Percentiles rank a stretch among this genome's conserved stretches.
Conservation (phyloP, 92 coral and sea anemone genomes). For the Nematostella vectensis region DNA sequence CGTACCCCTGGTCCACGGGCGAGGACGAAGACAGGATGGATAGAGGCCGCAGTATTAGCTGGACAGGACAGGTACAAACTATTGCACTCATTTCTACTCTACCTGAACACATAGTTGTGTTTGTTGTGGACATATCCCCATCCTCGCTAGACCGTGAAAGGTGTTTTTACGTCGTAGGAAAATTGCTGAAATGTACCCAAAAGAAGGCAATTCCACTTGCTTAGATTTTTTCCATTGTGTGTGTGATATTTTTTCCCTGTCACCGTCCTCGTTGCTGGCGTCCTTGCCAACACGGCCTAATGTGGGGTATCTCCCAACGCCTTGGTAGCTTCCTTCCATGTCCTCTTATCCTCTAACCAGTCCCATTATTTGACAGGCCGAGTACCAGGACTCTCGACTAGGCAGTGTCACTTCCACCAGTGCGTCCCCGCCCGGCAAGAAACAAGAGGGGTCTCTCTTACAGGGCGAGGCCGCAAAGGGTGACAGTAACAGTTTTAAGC, state of each 20-base stretch:
- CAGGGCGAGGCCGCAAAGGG: slow-evolving; percentile 38
- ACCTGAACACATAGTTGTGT: neutral
- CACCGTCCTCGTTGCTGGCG: no score
- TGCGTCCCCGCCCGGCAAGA: slow-evolving; percentile 35
- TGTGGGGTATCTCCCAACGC: no score
- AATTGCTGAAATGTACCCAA: no score
- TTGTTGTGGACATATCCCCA: neutral
- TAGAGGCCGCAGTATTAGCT: slow-evolving; percentile 76
- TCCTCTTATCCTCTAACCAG: no score
- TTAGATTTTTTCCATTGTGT: neutral
- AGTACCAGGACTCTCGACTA: slow-evolving; percentile 34
- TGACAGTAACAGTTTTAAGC: slow-evolving; percentile 58
- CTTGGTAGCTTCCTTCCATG: no score
- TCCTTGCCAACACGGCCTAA: no score
- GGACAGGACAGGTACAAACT: slow-evolving; percentile 83
- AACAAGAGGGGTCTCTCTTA: slow-evolving; percentile 7
- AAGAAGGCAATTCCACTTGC: neutral
- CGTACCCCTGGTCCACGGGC: slow-evolving; percentile 94
- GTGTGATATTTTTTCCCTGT: neutral
- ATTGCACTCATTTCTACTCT: neutral
- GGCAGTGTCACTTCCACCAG: slow-evolving; percentile 21
- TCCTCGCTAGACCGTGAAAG: no score
- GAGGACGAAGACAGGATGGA: slow-evolving; percentile 59
- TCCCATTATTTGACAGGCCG: slow-evolving; percentile 18
- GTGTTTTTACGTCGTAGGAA: no score